These are phyloP conservation scores for Toxotes chatareus DNA, from an alignment of 2,113 vertebrate genomes.

Conservation along the genomic window DNA sequence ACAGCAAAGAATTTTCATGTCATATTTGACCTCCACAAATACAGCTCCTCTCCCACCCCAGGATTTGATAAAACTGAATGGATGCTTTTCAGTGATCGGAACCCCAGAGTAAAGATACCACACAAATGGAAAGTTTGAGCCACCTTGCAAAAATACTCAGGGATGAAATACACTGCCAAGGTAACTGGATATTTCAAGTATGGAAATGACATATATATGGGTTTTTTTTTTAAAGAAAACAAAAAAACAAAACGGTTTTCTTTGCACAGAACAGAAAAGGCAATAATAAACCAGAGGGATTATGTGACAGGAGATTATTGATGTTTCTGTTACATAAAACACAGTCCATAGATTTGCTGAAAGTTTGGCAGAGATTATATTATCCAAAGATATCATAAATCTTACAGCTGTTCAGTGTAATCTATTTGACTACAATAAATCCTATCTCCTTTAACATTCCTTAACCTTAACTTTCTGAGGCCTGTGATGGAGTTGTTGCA, in stretches of 20 bases:
- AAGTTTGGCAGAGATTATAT: neutral
- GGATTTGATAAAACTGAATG: neutral
- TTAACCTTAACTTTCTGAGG: neutral
- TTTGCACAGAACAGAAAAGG: too few species aligned
- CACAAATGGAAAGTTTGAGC: too few species aligned
- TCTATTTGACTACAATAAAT: neutral
- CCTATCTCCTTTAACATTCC: neutral
- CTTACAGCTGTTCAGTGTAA: neutral
- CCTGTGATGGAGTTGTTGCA: neutral
- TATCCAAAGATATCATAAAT: neutral
- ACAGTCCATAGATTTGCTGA: neutral
- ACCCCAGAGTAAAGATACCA: neutral
- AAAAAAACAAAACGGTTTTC: too few species aligned
- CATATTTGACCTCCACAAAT: neutral
- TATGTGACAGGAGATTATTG: too few species aligned
- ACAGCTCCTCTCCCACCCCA: too few species aligned
- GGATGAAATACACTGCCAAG: too few species aligned
- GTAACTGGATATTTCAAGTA: too few species aligned
- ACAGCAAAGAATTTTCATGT: neutral
- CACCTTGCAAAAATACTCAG: too few species aligned
- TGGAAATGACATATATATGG: too few species aligned
- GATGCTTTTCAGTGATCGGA: neutral
- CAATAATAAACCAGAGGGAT: too few species aligned
- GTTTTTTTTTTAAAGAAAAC: too few species aligned
- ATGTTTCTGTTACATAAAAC: too few species aligned